These are phyloP conservation scores for Tineola bisselliella DNA, from an alignment of 2,888 invertebrate species.

Conservation along the genomic window DNA sequence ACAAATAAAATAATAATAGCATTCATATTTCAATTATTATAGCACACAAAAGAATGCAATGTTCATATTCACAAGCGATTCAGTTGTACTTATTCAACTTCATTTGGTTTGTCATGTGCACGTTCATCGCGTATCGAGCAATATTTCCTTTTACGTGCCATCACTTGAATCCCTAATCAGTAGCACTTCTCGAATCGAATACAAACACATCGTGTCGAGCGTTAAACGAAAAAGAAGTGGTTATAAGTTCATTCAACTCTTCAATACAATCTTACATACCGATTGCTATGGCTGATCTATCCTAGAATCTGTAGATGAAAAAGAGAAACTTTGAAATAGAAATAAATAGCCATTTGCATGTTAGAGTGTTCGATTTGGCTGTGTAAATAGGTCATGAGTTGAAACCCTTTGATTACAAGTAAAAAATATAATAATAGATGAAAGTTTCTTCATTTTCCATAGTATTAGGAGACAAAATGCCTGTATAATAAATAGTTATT, in stretches of 20 bases:
- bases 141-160: conserved; percentile 62
- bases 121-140: conserved; percentile 28
- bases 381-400: no score
- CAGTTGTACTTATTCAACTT: neutral
- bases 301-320: neutral
- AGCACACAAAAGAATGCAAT: neutral
- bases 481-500: neutral
- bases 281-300: neutral
- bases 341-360: no score
- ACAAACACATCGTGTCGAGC: conserved; percentile 36
- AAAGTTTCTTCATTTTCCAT: neutral
- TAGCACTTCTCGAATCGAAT: conserved; percentile 51
- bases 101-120: neutral
- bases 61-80: neutral
- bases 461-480: neutral
- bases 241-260: conserved; percentile 42
- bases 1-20: neutral
- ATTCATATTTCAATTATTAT: neutral
- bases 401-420: no score
- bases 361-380: no score
- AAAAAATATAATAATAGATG: no score
- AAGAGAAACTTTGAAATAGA: no score
- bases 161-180: conserved; percentile 62
- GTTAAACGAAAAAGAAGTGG: conserved; percentile 37
- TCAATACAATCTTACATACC: neutral